Base-by-base conservation (phyloP, 53 echinoderm and acorn worm species). In the Crossaster papposus region DNA sequence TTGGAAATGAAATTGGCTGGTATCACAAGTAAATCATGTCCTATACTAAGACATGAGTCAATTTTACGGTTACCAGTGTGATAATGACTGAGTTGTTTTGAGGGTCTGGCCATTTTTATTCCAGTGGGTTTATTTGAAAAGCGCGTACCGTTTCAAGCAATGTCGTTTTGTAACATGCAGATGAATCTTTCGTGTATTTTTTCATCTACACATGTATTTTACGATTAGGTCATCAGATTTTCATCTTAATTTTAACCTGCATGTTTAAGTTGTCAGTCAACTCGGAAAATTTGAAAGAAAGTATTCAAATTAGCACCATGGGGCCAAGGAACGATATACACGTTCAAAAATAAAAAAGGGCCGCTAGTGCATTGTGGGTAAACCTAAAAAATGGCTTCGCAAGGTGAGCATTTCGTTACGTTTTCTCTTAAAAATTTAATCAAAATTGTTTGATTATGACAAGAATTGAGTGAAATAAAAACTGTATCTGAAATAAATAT, bases 341-440 rank as follows among this genome's bases (percentile, higher is more conserved):
- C 72, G 84, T 84, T 84, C 30, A 26, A 15, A 84, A 72, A 83
- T 7, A 33, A 32, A 50, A 84, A 58, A 20, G 20, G 1, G 2
- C 22, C 11, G 54, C 77, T 35, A 26, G 77, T 80, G 89, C 64
- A 80, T 89, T 89, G 79, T 93, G 93, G 93, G 93, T 83, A 93
- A 93, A 70, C 20, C 85, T 33, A 72, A 90, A n/a, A 91, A 77
- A 95, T 95, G 95, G 95, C 95, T 90, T 90, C 95, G 72, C 70
- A 90, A 90, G 90, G 90, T 90, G 53, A 90, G 90, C 70, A 30
- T 54, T 53, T 71, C 51, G 72, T 71, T 32, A 18, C 31, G 14
- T 44, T 84, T 84, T 44, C 30, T 72, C 84, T 44, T 53, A 71
- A 71, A 71, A 72, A 38, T 84, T 84, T 30, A 8, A 84, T 71